Conservation (phyloP, 2,888 invertebrate genomes). For the Tenthredo distinguenda region DNA sequence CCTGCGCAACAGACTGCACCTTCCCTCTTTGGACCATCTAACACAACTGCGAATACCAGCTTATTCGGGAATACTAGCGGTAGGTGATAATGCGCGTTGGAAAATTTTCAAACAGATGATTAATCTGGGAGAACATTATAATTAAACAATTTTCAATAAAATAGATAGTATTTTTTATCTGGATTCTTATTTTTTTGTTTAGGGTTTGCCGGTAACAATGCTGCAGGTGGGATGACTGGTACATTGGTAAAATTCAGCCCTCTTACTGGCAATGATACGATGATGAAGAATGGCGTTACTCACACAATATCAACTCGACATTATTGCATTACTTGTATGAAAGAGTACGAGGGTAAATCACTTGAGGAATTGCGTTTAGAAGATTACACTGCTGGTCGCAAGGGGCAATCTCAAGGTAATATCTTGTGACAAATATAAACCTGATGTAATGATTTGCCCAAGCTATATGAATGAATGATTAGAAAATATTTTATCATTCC, state of each 20-base stretch:
- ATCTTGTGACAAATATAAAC: not conserved
- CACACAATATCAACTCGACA: conserved; percentile 95
- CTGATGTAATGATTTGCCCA: not conserved
- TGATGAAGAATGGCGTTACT: conserved; percentile 92
- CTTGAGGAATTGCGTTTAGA: conserved; percentile 96
- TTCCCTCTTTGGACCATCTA: conserved; percentile 77
- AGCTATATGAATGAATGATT: not conserved
- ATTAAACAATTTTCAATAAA: not conserved
- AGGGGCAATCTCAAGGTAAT: conserved; percentile 83
- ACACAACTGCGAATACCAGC: conserved; percentile 78
- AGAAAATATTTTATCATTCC: not conserved
- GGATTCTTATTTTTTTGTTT: conserved; percentile 26
- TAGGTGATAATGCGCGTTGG: conserved; percentile 45
- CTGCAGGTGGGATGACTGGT: conserved; percentile 81
- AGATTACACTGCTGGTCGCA: conserved; percentile 94
- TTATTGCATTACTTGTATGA: conserved; percentile 99
- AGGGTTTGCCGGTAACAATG: conserved; percentile 69
- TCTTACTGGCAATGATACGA: conserved; percentile 92
- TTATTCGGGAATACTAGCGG: conserved; percentile 76
- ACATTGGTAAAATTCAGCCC: conserved; percentile 93
- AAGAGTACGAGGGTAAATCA: conserved; percentile 97
- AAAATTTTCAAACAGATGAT: not conserved
- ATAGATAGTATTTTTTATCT: conserved; percentile 2
- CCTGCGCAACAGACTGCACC: conserved; percentile 75
- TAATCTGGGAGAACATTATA: not conserved